Percentiles rank a stretch among this genome's conserved stretches.
phyloP scores from a whole-genome alignment of 1,140 invertebrate species.

The Ostrea denselamellosa region DNA sequence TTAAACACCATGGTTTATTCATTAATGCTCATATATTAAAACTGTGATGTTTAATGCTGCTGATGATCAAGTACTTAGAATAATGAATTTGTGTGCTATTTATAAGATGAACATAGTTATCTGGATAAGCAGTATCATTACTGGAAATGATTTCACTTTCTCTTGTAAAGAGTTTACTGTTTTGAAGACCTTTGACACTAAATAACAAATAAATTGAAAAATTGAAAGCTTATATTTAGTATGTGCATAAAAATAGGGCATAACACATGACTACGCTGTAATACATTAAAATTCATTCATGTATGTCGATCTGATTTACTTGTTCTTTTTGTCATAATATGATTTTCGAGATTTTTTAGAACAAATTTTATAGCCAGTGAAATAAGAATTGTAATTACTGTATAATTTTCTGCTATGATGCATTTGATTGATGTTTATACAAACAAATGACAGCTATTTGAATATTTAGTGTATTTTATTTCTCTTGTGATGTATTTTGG shows the following conservation, averaged over 20 bases:
- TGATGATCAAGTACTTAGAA: neutral
- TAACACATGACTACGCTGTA: neutral
- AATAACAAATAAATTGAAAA: neutral
- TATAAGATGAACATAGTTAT: neutral
- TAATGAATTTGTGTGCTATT: neutral
- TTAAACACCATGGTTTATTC: neutral
- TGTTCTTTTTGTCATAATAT: neutral
- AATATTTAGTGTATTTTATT: neutral
- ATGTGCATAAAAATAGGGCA: neutral
- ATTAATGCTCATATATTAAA: slow-evolving; percentile 7
- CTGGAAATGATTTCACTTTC: neutral
- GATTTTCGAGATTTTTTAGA: neutral
- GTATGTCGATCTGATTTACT: neutral
- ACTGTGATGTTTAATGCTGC: neutral
- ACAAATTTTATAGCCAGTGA: neutral
- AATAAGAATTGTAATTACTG: neutral
- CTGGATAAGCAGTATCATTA: neutral
- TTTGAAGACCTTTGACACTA: neutral
- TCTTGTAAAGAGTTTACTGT: neutral
- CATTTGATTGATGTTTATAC: too few relatives aligned
- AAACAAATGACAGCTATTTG: neutral
- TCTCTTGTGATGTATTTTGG: neutral
- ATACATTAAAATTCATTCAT: neutral
- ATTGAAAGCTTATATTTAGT: neutral
- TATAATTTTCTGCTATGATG: neutral